phyloP scores from a whole-genome alignment of 2,113 vertebrate species.

The Oryzias celebensis region DNA sequence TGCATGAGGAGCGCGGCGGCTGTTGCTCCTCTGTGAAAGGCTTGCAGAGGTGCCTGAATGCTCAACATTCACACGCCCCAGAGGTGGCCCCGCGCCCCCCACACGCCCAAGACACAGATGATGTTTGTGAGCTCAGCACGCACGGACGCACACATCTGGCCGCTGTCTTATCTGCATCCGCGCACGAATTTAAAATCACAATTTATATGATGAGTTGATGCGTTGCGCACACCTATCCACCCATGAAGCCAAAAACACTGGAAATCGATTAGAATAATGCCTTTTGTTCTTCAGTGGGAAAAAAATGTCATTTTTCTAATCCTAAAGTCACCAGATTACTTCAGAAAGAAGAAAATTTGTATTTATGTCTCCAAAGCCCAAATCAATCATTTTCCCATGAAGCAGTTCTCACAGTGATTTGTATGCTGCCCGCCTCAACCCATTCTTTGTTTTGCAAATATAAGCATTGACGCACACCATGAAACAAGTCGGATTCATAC shows the following conservation, averaged over 20 bases:
- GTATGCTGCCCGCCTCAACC: neutral
- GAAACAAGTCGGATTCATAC: too few species aligned
- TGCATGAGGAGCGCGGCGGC: constrained; percentile 47
- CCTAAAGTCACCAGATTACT: neutral
- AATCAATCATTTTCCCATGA: neutral
- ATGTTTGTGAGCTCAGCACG: constrained; percentile 33
- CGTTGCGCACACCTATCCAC: too few species aligned
- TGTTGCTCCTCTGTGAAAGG: constrained; percentile 55
- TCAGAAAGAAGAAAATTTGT: neutral
- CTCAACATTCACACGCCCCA: constrained; percentile 68
- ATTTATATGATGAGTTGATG: too few species aligned
- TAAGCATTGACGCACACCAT: neutral
- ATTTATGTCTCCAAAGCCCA: neutral
- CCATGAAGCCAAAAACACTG: too few species aligned
- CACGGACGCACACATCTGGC: constrained; percentile 20
- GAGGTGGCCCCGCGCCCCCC: constrained; percentile 55
- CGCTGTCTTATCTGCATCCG: constrained; percentile 24
- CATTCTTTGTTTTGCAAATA: constrained; percentile 15
- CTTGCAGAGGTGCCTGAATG: constrained; percentile 52
- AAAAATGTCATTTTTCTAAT: neutral
- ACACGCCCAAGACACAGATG: constrained; percentile 64
- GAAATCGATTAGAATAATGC: too few species aligned
- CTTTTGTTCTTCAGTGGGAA: too few species aligned
- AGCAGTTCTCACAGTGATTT: constrained; percentile 3
- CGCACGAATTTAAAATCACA: too few species aligned